Conservation (phyloP, 2,113 vertebrate species). For the Ctenomys sociabilis region DNA sequence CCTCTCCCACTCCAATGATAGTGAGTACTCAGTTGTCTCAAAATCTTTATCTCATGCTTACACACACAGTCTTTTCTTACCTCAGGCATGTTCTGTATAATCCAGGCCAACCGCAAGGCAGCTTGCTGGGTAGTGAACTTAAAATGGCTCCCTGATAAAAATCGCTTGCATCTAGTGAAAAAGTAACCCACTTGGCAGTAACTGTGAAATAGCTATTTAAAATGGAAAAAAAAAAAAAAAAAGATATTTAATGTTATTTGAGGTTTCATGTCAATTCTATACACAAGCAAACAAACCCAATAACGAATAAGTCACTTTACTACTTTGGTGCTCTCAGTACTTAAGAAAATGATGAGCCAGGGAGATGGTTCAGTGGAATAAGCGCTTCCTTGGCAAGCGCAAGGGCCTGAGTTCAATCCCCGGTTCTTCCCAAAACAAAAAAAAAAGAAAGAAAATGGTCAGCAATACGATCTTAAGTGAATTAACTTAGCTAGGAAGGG, state of each 20-base stretch:
- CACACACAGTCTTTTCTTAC: slow-evolving; percentile 81
- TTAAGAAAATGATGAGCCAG: neutral
- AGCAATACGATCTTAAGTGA: neutral
- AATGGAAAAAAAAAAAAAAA: slow-evolving; percentile 48
- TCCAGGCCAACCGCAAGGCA: slow-evolving; percentile 93
- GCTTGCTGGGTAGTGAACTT: slow-evolving; percentile 94
- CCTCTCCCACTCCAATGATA: neutral
- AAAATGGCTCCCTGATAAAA: slow-evolving; percentile 89
- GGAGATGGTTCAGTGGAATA: too few species aligned
- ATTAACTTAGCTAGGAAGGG: neutral
- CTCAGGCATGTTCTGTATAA: slow-evolving; percentile 89
- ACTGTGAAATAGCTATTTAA: slow-evolving; percentile 88
- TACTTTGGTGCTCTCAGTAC: neutral
- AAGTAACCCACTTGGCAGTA: slow-evolving; percentile 90
- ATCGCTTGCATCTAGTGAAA: slow-evolving; percentile 90
- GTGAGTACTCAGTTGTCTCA: neutral
- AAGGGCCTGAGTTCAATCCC: too few species aligned
- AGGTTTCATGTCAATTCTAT: neutral
- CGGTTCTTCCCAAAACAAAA: too few species aligned
- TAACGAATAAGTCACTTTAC: neutral
- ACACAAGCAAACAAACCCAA: neutral
- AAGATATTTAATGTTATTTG: slow-evolving; percentile 3
- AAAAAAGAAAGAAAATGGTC: neutral
- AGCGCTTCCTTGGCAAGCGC: too few species aligned
- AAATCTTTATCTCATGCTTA: neutral